Evolutionary conservation across 2,113 vertebrate species (phyloP).

Genomic region (Ptyas mucosa): DNA sequence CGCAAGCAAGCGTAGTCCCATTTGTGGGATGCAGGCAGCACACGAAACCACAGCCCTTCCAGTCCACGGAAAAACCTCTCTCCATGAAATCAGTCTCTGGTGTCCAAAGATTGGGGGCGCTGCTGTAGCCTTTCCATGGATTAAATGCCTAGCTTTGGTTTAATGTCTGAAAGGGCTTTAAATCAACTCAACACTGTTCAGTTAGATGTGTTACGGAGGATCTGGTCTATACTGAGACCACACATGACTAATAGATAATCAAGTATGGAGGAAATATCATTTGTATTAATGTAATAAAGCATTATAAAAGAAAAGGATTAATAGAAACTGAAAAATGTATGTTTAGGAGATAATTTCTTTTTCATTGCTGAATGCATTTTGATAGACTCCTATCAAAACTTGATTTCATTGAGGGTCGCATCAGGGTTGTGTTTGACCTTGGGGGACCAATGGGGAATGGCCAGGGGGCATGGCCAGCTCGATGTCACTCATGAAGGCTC

Average conservation of each 20-base stretch:
- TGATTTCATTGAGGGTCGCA: too few relatives aligned
- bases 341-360: background rate
- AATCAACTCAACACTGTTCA: background rate
- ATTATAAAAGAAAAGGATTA: background rate
- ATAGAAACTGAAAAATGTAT: background rate
- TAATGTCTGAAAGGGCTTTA: background rate
- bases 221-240: background rate
- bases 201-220: background rate
- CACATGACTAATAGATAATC: background rate
- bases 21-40: too few relatives aligned
- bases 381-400: background rate
- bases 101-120: too few relatives aligned
- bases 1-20: too few relatives aligned
- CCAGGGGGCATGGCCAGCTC: too few relatives aligned
- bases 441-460: too few relatives aligned
- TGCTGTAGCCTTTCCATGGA: background rate
- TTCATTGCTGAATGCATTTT: constrained; percentile 12
- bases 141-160: background rate
- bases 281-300: background rate
- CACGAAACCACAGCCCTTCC: too few relatives aligned
- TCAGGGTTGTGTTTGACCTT: too few relatives aligned
- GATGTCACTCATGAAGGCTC: too few relatives aligned
- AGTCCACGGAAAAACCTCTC: too few relatives aligned
- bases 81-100: too few relatives aligned
- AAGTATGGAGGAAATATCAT: background rate